Conservation (phyloP, 2,888 invertebrate genomes). For the Drosophila greeni region DNA sequence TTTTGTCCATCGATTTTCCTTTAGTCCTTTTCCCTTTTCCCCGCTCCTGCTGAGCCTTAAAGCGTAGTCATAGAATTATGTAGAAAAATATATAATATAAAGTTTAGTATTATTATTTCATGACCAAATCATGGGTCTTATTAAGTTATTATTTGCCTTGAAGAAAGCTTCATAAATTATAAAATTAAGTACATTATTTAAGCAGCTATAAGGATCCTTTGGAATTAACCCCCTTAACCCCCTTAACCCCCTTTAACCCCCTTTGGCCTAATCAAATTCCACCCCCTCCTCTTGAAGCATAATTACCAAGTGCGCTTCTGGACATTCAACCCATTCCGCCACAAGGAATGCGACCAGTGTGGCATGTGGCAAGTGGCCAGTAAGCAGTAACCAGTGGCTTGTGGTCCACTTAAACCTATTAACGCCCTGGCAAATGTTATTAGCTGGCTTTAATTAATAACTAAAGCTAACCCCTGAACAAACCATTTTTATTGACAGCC, state of each 20-base stretch:
- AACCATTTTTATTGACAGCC: conserved; percentile 38
- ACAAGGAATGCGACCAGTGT: conserved; percentile 10
- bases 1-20: conserved; percentile 27
- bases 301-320: conserved; percentile 17
- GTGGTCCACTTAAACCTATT: conserved; percentile 41
- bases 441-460: conserved; percentile 52
- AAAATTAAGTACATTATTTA: no score
- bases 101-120: no score
- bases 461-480: conserved; percentile 22
- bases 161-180: no score
- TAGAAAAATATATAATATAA: neutral
- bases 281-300: conserved; percentile 5
- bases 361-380: neutral
- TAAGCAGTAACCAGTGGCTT: conserved; percentile 4
- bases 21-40: no score
- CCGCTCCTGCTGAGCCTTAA: conserved; percentile 4
- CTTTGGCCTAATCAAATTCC: conserved; percentile 19
- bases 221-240: no score
- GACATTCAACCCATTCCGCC: conserved; percentile 28
- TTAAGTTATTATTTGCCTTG: no score
- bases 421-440: conserved; percentile 46
- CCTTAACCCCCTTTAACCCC: no score
- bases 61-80: neutral
- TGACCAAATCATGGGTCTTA: no score
- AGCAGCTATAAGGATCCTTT: no score